These are phyloP conservation scores for Chaenocephalus aceratus DNA, from an alignment of 2,113 vertebrate species.

Conservation along the genomic window DNA sequence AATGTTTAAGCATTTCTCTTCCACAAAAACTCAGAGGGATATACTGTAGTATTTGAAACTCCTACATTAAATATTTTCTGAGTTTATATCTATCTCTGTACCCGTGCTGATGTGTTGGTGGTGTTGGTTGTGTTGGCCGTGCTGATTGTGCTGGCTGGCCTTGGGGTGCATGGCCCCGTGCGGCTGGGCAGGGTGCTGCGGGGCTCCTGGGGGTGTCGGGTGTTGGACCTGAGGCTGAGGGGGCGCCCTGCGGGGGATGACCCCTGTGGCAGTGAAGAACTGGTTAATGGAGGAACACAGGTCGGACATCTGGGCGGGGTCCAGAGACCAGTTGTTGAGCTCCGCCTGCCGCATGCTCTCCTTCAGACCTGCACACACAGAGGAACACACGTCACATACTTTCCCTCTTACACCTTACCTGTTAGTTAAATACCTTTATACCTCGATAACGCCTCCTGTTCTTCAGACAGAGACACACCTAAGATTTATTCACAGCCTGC, in stretches of 20 bases:
- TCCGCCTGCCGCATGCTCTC: conserved; percentile 92
- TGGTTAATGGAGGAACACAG: conserved; percentile 91
- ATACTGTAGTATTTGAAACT: neutral
- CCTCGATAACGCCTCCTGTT: conserved; percentile 2
- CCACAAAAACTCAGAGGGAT: neutral
- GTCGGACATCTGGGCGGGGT: conserved; percentile 88
- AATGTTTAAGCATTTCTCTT: neutral
- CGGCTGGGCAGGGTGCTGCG: conserved; percentile 71
- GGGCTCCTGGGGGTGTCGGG: conserved; percentile 73
- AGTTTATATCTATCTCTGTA: conserved; percentile 2
- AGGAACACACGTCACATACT: neutral
- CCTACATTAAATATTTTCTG: neutral
- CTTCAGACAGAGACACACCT: conserved; percentile 23
- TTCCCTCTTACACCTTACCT: neutral
- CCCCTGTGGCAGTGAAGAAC: conserved; percentile 90
- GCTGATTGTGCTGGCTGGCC: conserved; percentile 81
- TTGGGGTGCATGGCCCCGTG: conserved; percentile 86
- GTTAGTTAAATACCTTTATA: no score
- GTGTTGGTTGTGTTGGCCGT: conserved; percentile 77
- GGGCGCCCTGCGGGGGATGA: conserved; percentile 86
- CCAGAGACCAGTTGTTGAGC: conserved; percentile 91
- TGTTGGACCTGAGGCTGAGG: conserved; percentile 83
- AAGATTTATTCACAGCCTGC: conserved; percentile 18
- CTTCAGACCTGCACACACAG: conserved; percentile 84
- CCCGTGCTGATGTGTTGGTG: conserved; percentile 85